Evolutionary conservation across 2,113 vertebrate genomes (phyloP).

Genomic region (Dromiciops gliroides): DNA sequence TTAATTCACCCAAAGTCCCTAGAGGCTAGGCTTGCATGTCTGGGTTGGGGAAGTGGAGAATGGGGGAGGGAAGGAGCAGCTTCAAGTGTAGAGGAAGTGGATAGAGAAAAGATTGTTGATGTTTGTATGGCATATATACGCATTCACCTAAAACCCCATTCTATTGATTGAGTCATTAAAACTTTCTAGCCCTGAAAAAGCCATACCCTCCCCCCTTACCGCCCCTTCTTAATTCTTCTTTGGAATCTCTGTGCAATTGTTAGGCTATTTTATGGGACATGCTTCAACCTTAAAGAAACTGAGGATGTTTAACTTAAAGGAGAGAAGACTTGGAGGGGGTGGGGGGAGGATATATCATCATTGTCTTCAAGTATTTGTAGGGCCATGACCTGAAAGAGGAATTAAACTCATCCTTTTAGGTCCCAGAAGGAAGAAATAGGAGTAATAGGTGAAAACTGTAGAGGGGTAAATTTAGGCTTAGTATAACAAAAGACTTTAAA

Average conservation of each 20-base stretch:
- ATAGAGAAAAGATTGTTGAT: not conserved
- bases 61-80: not conserved
- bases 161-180: no score
- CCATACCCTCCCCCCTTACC: not conserved
- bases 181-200: not conserved
- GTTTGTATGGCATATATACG: not conserved
- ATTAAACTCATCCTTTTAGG: not conserved
- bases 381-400: not conserved
- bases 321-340: not conserved
- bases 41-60: not conserved
- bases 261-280: not conserved
- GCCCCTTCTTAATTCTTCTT: not conserved
- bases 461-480: not conserved
- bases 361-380: not conserved
- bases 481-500: not conserved
- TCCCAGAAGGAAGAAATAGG: not conserved
- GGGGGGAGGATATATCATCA: not conserved
- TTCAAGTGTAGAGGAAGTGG: not conserved
- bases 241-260: not conserved
- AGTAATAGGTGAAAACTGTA: not conserved
- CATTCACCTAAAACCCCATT: not conserved
- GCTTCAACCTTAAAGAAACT: not conserved
- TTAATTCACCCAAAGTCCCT: slow-evolving; percentile 7
- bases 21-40: not conserved
- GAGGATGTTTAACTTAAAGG: not conserved